Base-by-base conservation (phyloP, 1,140 invertebrate species). In the Mya arenaria region DNA sequence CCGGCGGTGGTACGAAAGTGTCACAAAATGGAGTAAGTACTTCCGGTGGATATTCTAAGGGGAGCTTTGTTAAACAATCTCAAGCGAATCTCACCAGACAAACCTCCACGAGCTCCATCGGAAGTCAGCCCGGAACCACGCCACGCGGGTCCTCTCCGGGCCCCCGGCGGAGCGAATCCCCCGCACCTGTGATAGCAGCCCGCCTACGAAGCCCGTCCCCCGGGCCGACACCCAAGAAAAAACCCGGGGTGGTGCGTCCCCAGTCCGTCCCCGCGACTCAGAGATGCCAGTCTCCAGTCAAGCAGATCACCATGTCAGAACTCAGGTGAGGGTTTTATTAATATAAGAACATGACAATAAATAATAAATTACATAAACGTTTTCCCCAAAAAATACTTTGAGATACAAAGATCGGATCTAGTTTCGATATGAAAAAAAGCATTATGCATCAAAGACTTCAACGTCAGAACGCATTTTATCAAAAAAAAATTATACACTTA, bases 191-290 rank as follows among this genome's bases (percentile, higher is more conserved):
- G 17, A 65, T 75, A 55, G 73, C 84, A 36, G 39, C 39, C 34
- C 68, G 77, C 13, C 74, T 72, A 39, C 58, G 85, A 82, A 81
- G 83, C 60, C 60, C 66, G 25, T 86, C 85, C 37, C 83, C 80
- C 10, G 75, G 74, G 32, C 73, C 71, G 19, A 63, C 65, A 1
- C 28, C 34, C 17, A 55, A 69, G 36, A 80, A 80, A 48, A n/a
- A n/a, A n/a, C n/a, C n/a, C n/a, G 66, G 52, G 62, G 79, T 5
- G 10, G 39, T 25, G 13, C 39, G 72, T 30, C 56, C 68, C 13
- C 66, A 69, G 34, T 84, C 83, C 36, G 69, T 74, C 3, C 84
- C 85, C 41, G 81, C 85, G 44, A 72, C 80, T 28, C 62, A 75
- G 52, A 68, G 74, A 65, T 80, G 78, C 36, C 28, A 69, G 0